These are phyloP conservation scores for Zenarchopterus dispar DNA, from an alignment of 2,797 vertebrate species.

Conservation along the genomic window DNA sequence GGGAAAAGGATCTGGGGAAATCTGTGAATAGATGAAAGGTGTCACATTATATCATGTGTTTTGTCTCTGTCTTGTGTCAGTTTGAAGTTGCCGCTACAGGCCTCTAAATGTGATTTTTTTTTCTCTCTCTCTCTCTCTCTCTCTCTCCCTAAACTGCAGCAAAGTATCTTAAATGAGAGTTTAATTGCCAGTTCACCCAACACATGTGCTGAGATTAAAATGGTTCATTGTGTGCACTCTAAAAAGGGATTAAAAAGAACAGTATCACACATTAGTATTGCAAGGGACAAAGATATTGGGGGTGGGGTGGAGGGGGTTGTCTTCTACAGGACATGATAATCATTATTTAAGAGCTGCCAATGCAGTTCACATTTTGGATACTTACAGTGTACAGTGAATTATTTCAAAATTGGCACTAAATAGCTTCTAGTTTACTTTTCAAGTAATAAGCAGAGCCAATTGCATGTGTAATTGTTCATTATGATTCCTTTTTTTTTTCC, in stretches of 20 bases:
- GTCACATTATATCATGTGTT: not conserved
- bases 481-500: not conserved
- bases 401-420: slow-evolving; percentile 5
- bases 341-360: not conserved
- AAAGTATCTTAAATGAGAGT: not conserved
- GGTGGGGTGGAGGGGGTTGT: too few species aligned
- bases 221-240: not conserved
- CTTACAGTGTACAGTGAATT: slow-evolving; percentile 5
- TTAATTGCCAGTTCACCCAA: not conserved
- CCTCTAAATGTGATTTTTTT: slow-evolving; percentile 3
- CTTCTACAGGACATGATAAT: too few species aligned
- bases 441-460: slow-evolving; percentile 16
- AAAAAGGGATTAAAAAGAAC: not conserved
- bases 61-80: too few species aligned
- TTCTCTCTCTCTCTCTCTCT: too few species aligned
- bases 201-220: slow-evolving; percentile 2
- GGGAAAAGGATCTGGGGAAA: not conserved
- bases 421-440: slow-evolving; percentile 8
- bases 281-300: not conserved
- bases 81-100: too few species aligned
- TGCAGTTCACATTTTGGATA: not conserved
- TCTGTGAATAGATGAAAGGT: slow-evolving; percentile 21
- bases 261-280: slow-evolving; percentile 12
- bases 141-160: not conserved
- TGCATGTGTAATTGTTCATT: slow-evolving; percentile 13